Base-by-base conservation (phyloP, 2,797 vertebrate species). In the Eulemur albifrons region DNA sequence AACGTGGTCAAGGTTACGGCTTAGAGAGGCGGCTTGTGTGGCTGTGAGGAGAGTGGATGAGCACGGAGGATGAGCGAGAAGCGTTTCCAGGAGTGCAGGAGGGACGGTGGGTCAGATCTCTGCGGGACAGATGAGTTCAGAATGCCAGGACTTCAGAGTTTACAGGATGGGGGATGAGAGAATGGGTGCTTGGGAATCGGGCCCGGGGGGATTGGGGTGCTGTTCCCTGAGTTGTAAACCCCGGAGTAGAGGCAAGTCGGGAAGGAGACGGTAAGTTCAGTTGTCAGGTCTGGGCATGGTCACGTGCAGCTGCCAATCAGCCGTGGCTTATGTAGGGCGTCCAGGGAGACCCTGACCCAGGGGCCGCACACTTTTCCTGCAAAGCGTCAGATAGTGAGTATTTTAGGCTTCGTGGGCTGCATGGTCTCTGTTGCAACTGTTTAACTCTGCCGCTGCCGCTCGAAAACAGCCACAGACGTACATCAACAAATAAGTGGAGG, bases 231-330 rank as follows among this genome's bases (percentile, higher is more conserved):
- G 59, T 15, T 43, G 0, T 27, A n/a, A 21, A 7, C 1, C 11
- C 14, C 52, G 52, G 32, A 43, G 52, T 35, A 61, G 5, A 59
- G 45, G 17, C 35, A 10, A 32, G 1, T 32, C 32, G 45, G 48
- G 73, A 73, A 80, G 30, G 40, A 48, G 59, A 32, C 67, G 32
- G 32, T 20, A 15, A 38, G 18, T 2, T 14, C 69, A 50, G 18
- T 43, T 81, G 75, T 27, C 48, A 27, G 40, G 48, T 13, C 52
- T 14, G 6, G 32, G 20, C 38, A 21, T 40, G 18, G 40, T 17
- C 14, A 0, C 57, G 0, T 1, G 13, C 7, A 0, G n/a, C 38
- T 57, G 65, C 75, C 4, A 45, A 12, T 11, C 18, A 9, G 20
- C 21, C n/a, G 48, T n/a, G 20, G 38, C 23, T 15, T 95, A 14